Conservation (phyloP, 2,113 vertebrate species). For the Dipodomys spectabilis region DNA sequence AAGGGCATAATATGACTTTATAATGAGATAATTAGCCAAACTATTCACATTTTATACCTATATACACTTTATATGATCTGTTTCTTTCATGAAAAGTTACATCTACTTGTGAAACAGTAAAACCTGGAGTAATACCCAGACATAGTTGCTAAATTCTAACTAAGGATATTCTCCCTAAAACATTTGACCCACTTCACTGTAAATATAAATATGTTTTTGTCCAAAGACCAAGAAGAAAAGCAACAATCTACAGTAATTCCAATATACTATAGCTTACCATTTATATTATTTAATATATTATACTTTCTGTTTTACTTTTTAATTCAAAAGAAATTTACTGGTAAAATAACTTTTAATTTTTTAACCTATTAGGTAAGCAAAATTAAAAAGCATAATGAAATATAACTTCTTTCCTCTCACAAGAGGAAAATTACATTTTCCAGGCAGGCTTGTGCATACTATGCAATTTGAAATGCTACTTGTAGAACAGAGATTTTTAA, state of each 20-base stretch:
- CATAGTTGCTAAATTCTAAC: not conserved
- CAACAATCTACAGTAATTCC: not conserved
- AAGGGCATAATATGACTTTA: not conserved
- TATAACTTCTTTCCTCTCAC: not conserved
- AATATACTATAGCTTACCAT: not conserved
- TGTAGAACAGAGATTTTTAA: not conserved
- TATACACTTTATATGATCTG: not conserved
- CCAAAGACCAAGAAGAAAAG: not conserved
- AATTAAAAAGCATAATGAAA: constrained; percentile 1
- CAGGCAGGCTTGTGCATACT: not conserved
- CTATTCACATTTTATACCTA: not conserved
- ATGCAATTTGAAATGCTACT: not conserved
- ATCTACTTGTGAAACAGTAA: constrained; percentile 42
- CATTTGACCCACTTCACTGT: not conserved
- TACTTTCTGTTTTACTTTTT: constrained; percentile 36
- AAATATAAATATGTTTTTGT: not conserved
- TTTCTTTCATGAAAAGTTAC: constrained; percentile 41
- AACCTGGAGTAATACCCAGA: not conserved
- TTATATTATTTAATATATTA: not conserved
- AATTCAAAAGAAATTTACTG: constrained; percentile 27
- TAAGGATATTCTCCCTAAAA: not conserved
- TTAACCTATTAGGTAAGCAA: not conserved
- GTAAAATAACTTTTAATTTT: not conserved
- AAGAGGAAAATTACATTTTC: not conserved
- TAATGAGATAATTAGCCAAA: constrained; percentile 26